phyloP scores from a whole-genome alignment of 2,113 vertebrate species.

The Corythornis cristatus region DNA sequence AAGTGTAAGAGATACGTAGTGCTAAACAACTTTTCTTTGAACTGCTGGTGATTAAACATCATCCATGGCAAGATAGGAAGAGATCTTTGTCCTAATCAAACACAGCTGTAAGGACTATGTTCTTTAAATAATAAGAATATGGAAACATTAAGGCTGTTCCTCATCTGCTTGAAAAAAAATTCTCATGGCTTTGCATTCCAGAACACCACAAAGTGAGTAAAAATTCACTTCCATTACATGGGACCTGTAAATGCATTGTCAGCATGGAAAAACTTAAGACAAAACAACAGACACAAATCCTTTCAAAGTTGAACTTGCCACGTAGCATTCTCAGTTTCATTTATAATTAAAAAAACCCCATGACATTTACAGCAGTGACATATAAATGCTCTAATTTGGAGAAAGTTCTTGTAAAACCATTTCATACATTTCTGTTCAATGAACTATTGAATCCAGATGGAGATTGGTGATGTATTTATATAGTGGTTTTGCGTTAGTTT shows the following conservation, averaged over 20 bases:
- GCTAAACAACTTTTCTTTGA: background rate
- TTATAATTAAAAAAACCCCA: background rate
- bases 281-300: background rate
- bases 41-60: background rate
- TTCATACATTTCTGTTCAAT: background rate
- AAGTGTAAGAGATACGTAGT: background rate
- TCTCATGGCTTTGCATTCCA: background rate
- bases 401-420: background rate
- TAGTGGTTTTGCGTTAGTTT: too few relatives aligned
- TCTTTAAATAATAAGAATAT: background rate
- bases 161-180: background rate
- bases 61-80: background rate
- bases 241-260: background rate
- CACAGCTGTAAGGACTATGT: background rate
- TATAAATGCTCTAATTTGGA: background rate
- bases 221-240: background rate
- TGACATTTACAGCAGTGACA: background rate
- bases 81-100: background rate
- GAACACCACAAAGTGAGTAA: background rate
- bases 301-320: background rate
- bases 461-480: background rate
- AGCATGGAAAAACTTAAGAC: background rate
- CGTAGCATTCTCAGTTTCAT: background rate
- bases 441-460: constrained; percentile 5
- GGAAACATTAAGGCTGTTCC: background rate